Percentiles rank a stretch among this genome's conserved stretches.
These are phyloP conservation scores for Drusus annulatus DNA, from an alignment of 1,140 invertebrate genomes.

Conservation along the genomic window DNA sequence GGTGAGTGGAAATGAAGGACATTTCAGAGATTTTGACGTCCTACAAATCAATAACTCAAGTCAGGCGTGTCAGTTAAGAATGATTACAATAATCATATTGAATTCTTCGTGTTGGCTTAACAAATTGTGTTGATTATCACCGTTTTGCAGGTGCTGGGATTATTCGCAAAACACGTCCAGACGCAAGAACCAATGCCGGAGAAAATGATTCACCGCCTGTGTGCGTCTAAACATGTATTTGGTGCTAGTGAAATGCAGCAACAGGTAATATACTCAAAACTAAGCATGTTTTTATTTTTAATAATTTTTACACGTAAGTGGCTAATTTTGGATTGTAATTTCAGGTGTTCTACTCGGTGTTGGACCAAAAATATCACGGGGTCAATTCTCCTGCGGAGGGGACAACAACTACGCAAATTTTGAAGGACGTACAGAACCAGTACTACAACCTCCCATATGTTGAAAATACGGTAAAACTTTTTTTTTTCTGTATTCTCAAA, in stretches of 20 bases:
- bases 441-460: conserved; percentile 93
- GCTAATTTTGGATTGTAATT: conserved; percentile 3
- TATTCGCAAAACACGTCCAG: conserved; percentile 93
- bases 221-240: conserved; percentile 89
- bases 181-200: conserved; percentile 89
- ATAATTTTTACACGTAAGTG: no score
- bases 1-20: no score
- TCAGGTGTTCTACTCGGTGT: conserved; percentile 83
- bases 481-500: no score
- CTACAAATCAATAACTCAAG: no score
- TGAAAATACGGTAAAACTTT: conserved; percentile 79
- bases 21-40: no score
- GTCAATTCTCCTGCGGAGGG: conserved; percentile 67
- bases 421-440: conserved; percentile 84
- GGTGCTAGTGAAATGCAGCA: conserved; percentile 92
- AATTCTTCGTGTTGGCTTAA: no score
- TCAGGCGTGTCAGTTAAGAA: no score
- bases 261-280: conserved; percentile 75
- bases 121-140: background rate
- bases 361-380: conserved; percentile 93
- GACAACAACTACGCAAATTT: conserved; percentile 82
- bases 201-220: conserved; percentile 82
- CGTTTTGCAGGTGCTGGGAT: conserved; percentile 78
- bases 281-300: background rate
- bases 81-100: no score